Conservation (phyloP, 1,140 invertebrate genomes). For the Alviniconcha marisindica region DNA sequence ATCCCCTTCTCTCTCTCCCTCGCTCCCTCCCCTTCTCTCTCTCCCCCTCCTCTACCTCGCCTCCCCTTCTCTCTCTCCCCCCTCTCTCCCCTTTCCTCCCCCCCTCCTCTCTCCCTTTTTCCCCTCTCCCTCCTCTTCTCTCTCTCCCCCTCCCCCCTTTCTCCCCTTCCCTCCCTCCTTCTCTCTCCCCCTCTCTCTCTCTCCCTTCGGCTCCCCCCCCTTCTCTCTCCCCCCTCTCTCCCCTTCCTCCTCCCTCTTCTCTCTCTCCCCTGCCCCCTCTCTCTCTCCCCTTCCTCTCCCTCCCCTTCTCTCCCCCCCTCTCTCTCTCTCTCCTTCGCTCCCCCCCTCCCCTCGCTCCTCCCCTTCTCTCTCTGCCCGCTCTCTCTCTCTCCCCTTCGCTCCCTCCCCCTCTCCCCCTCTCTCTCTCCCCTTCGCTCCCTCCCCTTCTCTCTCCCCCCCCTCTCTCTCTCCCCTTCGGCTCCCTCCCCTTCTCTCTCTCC, state of each 20-base stretch:
- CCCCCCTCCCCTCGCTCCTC: conserved; percentile 12
- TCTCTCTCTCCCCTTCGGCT: not conserved
- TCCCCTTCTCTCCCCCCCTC: conserved; percentile 10
- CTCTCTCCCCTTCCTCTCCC: not conserved
- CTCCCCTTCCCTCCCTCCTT: too few relatives aligned
- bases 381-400: conserved; percentile 9
- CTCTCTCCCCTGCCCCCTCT: not conserved
- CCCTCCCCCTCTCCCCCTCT: not conserved
- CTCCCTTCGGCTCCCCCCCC: too few relatives aligned
- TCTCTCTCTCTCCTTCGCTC: conserved; percentile 17
- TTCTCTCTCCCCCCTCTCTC: too few relatives aligned
- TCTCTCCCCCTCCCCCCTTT: not conserved
- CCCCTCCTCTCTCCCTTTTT: conserved; percentile 8
- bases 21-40: not conserved
- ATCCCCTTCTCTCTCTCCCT: not conserved
- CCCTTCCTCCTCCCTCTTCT: conserved; percentile 23
- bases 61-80: not conserved
- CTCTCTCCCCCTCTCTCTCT: too few relatives aligned
- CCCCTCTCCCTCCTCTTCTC: not conserved
- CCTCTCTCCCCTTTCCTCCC: not conserved
- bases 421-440: not conserved
- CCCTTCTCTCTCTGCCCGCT: conserved; percentile 23
- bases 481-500: conserved; percentile 8
- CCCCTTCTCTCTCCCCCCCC: not conserved
- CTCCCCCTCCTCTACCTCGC: conserved; percentile 4